These are phyloP conservation scores for Drosophila asahinai DNA, from an alignment of 1,140 invertebrate species.

Conservation along the genomic window DNA sequence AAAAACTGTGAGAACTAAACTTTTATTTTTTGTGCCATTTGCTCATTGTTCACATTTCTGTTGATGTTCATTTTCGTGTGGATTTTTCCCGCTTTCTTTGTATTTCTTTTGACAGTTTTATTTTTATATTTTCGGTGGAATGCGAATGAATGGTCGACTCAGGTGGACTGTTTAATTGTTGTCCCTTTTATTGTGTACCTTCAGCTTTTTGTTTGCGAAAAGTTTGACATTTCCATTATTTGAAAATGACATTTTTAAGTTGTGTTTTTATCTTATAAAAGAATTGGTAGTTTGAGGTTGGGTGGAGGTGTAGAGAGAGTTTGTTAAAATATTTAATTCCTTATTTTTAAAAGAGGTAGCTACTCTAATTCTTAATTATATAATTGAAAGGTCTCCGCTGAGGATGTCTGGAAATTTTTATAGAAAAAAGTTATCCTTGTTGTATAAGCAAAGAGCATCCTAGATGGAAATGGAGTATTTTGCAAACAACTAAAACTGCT, in stretches of 20 bases:
- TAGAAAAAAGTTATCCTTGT: constrained; percentile 6
- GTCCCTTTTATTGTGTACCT: constrained; percentile 2
- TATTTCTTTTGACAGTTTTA: constrained; percentile 54
- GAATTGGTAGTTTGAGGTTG: neutral
- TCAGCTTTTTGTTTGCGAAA: constrained; percentile 14
- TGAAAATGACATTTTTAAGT: constrained; percentile 8
- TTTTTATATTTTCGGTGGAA: constrained; percentile 28
- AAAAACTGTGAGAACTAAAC: constrained; percentile 37
- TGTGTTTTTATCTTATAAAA: neutral
- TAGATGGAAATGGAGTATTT: constrained; percentile 6
- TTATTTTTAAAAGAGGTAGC: no score
- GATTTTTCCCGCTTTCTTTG: constrained; percentile 31
- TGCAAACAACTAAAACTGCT: constrained; percentile 10
- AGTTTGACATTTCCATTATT: constrained; percentile 31
- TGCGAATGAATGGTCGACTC: constrained; percentile 13
- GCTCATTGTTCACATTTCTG: constrained; percentile 36
- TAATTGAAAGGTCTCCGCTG: neutral
- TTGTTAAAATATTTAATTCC: neutral
- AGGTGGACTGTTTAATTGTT: constrained; percentile 37
- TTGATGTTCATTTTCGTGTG: constrained; percentile 20
- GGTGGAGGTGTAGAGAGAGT: neutral
- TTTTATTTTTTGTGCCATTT: constrained; percentile 61
- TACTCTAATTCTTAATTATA: neutral
- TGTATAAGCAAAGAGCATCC: neutral
- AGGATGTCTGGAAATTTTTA: neutral